Conservation (phyloP, 2,797 vertebrate genomes). For the Coluber constrictor region DNA sequence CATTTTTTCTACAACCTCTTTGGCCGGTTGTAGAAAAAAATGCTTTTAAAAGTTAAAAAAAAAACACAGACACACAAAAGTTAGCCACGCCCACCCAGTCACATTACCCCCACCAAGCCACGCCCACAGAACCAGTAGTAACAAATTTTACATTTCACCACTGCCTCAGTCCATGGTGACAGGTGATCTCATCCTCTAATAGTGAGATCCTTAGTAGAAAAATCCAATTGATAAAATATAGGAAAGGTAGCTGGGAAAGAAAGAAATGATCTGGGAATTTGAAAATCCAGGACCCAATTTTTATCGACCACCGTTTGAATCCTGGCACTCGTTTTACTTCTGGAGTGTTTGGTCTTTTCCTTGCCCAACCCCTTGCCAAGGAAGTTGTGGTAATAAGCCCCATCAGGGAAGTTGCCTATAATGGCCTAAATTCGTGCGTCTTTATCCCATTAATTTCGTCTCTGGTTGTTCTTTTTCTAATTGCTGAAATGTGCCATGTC, state of each 20-base stretch:
- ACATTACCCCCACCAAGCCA: no score
- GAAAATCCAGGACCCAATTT: neutral
- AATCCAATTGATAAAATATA: neutral
- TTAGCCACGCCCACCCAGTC: no score
- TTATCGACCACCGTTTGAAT: neutral
- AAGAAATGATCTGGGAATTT: neutral
- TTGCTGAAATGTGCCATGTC: constrained; percentile 51
- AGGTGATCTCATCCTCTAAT: neutral
- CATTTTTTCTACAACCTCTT: no score
- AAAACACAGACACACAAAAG: no score
- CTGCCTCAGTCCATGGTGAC: no score
- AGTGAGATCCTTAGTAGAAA: neutral
- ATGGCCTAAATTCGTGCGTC: constrained; percentile 59
- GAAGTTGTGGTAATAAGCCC: constrained; percentile 41
- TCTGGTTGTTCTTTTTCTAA: constrained; percentile 60
- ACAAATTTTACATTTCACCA: no score
- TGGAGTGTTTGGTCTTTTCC: constrained; percentile 39
- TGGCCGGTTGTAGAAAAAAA: no score
- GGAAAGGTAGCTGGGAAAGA: neutral
- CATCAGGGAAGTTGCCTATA: constrained; percentile 55
- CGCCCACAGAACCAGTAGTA: no score
- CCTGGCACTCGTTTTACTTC: constrained; percentile 45
- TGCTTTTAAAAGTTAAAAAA: no score
- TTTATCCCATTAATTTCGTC: constrained; percentile 59
- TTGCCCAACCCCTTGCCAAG: neutral